phyloP scores from a whole-genome alignment of 2,113 vertebrate genomes.

The Tapirus terrestris region DNA sequence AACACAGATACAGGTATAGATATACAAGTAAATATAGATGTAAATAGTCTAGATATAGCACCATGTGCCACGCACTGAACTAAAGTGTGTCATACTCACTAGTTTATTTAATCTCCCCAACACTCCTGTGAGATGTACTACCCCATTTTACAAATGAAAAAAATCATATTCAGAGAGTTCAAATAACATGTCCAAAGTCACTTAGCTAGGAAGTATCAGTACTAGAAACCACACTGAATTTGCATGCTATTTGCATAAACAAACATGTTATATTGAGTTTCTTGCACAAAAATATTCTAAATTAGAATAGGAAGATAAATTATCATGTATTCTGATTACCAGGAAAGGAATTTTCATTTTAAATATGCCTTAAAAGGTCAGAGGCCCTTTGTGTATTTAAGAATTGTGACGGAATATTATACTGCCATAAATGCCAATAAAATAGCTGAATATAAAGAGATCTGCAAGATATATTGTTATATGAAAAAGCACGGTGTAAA shows the following conservation, averaged over 20 bases:
- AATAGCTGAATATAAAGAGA: not conserved
- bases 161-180: not conserved
- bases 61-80: not conserved
- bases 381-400: not conserved
- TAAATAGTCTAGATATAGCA: not conserved
- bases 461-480: not conserved
- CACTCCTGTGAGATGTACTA: not conserved
- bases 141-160: not conserved
- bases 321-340: not conserved
- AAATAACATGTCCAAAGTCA: not conserved
- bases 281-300: conserved; percentile 40
- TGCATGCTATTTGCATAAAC: not conserved
- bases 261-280: conserved; percentile 11
- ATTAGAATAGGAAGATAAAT: conserved; percentile 28
- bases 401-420: not conserved
- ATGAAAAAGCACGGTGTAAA: not conserved
- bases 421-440: not conserved
- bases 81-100: not conserved
- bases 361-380: conserved; percentile 25
- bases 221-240: not conserved
- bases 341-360: conserved; percentile 41
- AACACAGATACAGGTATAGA: not conserved
- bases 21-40: not conserved
- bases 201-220: not conserved
- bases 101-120: not conserved